phyloP scores from a whole-genome alignment of 2,797 vertebrate species.

The Antennarius maculatus region DNA sequence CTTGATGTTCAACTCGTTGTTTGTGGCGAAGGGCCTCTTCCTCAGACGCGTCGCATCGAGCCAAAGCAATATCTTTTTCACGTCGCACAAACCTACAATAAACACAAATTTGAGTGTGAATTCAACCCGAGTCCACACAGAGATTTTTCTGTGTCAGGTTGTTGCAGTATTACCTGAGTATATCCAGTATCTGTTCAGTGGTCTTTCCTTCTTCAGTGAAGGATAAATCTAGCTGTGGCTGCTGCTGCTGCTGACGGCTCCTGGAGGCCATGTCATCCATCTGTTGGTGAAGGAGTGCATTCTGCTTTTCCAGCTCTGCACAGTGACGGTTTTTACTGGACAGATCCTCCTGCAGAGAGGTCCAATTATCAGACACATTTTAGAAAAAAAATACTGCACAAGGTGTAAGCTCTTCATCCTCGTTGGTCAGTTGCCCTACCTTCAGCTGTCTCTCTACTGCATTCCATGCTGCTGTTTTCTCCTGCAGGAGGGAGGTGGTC shows the following conservation, averaged over 20 bases:
- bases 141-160: background rate
- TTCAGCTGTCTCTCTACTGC: constrained; percentile 88
- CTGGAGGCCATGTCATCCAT: constrained; percentile 91
- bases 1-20: constrained; percentile 90
- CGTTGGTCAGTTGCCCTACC: constrained; percentile 68
- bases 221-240: constrained; percentile 83
- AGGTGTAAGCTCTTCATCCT: background rate
- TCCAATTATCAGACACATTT: constrained; percentile 1
- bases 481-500: constrained; percentile 83
- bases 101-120: background rate
- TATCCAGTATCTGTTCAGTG: constrained; percentile 93
- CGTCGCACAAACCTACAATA: constrained; percentile 90
- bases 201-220: constrained; percentile 93
- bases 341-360: constrained; percentile 85
- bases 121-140: background rate
- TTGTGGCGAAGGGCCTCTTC: constrained; percentile 90
- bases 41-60: constrained; percentile 88
- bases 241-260: constrained; percentile 68
- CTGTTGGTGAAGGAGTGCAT: constrained; percentile 90
- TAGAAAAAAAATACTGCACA: background rate
- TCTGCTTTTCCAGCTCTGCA: constrained; percentile 91
- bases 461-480: constrained; percentile 83
- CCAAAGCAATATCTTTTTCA: constrained; percentile 95
- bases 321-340: constrained; percentile 81
- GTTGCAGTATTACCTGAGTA: constrained; percentile 85